Conservation (phyloP, 2,797 vertebrate genomes). For the Trachurus trachurus region DNA sequence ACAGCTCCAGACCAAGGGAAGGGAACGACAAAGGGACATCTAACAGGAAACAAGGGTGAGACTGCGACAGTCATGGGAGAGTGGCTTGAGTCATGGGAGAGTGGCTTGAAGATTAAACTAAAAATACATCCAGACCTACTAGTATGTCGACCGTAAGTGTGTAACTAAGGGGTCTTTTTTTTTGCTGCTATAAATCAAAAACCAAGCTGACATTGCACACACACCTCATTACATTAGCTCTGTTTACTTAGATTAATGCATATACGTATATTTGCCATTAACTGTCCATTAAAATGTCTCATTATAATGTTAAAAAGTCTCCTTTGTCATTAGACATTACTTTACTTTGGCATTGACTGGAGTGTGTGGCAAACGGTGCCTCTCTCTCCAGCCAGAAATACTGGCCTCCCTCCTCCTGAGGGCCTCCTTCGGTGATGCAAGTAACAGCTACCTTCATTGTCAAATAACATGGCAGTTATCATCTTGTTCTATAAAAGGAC, state of each 20-base stretch:
- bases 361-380: slow-evolving; percentile 10
- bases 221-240: slow-evolving; percentile 7
- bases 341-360: slow-evolving; percentile 18
- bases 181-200: slow-evolving; percentile 19
- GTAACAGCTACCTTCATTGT: background rate
- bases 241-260: slow-evolving; percentile 22
- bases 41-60: slow-evolving; percentile 17
- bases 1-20: slow-evolving; percentile 9
- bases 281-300: slow-evolving; percentile 30
- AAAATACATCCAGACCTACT: slow-evolving; percentile 13
- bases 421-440: background rate
- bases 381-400: slow-evolving; percentile 5
- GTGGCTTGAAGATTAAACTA: slow-evolving; percentile 1
- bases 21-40: slow-evolving; percentile 24
- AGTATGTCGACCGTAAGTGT: background rate
- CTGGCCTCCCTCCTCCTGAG: background rate
- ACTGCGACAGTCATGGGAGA: background rate
- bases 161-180: slow-evolving; percentile 23
- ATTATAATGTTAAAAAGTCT: slow-evolving; percentile 23
- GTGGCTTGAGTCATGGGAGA: background rate
- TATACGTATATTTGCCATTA: slow-evolving; percentile 14
- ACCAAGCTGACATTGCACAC: slow-evolving; percentile 8
- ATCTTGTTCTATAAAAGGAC: background rate
- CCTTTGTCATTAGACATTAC: slow-evolving; percentile 22
- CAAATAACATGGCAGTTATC: background rate